phyloP scores from a whole-genome alignment of 92 coral and sea anemone species.

The Phenganax stokvisi region DNA sequence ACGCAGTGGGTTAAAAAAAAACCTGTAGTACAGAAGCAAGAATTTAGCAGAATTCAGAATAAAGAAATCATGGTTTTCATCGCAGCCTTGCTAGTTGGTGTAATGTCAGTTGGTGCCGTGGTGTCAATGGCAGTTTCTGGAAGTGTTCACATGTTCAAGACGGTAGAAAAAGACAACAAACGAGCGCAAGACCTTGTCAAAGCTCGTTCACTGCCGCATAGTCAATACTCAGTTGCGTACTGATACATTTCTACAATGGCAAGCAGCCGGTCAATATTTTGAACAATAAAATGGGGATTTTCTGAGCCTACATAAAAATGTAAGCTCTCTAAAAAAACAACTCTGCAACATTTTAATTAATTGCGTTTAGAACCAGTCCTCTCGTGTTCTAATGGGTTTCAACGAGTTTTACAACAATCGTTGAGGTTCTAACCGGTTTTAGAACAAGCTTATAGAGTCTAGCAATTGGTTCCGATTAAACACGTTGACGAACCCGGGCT shows the following conservation, averaged over 20 bases:
- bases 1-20: not conserved
- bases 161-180: conserved; percentile 18
- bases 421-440: not conserved
- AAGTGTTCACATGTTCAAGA: conserved; percentile 12
- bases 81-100: conserved; percentile 17
- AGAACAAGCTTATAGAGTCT: not conserved
- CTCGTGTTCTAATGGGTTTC: too few species aligned
- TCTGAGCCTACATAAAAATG: too few species aligned
- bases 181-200: conserved; percentile 4
- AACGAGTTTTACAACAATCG: not conserved
- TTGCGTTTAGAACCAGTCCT: too few species aligned
- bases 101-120: conserved; percentile 8
- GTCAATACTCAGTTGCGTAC: not conserved
- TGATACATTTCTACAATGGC: not conserved
- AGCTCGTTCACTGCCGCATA: conserved; percentile 4
- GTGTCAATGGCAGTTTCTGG: conserved; percentile 24
- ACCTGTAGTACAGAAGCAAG: not conserved
- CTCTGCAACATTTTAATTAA: not conserved
- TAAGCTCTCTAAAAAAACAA: too few species aligned
- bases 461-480: not conserved
- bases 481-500: too few species aligned
- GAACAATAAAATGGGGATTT: not conserved
- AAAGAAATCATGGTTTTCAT: not conserved
- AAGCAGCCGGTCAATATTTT: conserved; percentile 18
- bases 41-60: not conserved